Base-by-base conservation (phyloP, 2,888 invertebrate species). In the Sepioteuthis lessoniana region DNA sequence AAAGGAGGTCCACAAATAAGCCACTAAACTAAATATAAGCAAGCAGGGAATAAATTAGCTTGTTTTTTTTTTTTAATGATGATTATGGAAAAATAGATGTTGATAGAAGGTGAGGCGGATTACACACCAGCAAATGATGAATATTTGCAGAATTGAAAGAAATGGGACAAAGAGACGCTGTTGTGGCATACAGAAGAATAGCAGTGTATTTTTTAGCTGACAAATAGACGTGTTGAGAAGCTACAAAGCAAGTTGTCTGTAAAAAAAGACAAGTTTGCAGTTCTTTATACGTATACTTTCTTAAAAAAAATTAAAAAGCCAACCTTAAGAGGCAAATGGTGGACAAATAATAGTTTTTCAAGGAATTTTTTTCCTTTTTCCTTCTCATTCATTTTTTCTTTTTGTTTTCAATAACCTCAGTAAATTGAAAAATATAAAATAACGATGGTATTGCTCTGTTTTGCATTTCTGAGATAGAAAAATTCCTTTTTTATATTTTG, bases 31-130 rank as follows among this genome's bases (percentile, higher is more conserved):
- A 76, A 76, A 76, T 35, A 76, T 76, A 76, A 76, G 76, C 76
- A 76, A 76, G 55, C 76, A 35, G 76, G n/a, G 16, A 35, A n/a
- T n/a, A 76, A 76, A 76, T 76, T n/a, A 76, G 76, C n/a, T 0
- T 76, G 76, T 76, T 76, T n/a, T 76, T 76, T 76, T 76, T 76
- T 76, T 76, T 16, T n/a, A 76, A 76, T 76, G 76, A 76, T 76
- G 76, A 76, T n/a, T 76, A 76, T n/a, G 13, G 13, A 76, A 76
- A 76, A 16, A 13, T n/a, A 7, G 28, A 76, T 13, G 10, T 76
- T 76, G 76, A n/a, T 16, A n/a, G n/a, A n/a, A 76, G n/a, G 76
- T 76, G 76, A 76, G n/a, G 76, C 8, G n/a, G 35, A 76, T n/a
- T 76, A n/a, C 8, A 76, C 19, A 35, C 35, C 16, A 35, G n/a